Conservation (phyloP, 2,888 invertebrate genomes). For the Lycia hirtaria region DNA sequence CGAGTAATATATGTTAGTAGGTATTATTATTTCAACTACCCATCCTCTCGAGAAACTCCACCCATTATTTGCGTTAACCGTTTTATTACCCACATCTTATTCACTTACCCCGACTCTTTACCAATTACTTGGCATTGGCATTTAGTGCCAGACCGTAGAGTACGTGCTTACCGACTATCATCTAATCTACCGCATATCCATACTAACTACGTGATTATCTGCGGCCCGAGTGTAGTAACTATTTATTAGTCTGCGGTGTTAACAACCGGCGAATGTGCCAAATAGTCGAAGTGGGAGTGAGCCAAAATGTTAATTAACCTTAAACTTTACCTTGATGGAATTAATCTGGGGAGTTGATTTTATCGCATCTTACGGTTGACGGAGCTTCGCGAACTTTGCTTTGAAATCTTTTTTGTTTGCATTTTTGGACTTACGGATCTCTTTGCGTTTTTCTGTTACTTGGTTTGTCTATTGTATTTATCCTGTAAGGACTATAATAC, state of each 20-base stretch:
- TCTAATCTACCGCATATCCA: conserved; percentile 7
- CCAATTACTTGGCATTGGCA: conserved; percentile 40
- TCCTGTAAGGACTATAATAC: no score
- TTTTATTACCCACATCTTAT: conserved; percentile 27
- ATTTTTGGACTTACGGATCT: neutral
- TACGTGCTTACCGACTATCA: conserved; percentile 16
- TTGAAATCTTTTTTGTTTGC: conserved; percentile 9
- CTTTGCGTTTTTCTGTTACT: neutral
- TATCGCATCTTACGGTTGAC: conserved; percentile 11
- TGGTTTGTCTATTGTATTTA: no score
- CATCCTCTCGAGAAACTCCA: neutral
- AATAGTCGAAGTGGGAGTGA: conserved; percentile 26
- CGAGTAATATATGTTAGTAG: no score
- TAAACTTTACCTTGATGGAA: conserved; percentile 25
- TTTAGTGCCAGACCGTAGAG: conserved; percentile 24
- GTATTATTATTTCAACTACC: neutral
- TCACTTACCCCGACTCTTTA: conserved; percentile 21
- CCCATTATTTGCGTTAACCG: conserved; percentile 7
- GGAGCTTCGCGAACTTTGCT: conserved; percentile 10
- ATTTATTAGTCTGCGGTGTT: conserved; percentile 22
- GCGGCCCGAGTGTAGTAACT: conserved; percentile 12
- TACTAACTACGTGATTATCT: conserved; percentile 21
- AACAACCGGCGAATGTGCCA: conserved; percentile 25
- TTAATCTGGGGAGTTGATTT: conserved; percentile 13
- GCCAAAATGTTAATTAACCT: conserved; percentile 32